These are phyloP conservation scores for Tadarida brasiliensis DNA, from an alignment of 2,797 vertebrate species.

Conservation along the genomic window DNA sequence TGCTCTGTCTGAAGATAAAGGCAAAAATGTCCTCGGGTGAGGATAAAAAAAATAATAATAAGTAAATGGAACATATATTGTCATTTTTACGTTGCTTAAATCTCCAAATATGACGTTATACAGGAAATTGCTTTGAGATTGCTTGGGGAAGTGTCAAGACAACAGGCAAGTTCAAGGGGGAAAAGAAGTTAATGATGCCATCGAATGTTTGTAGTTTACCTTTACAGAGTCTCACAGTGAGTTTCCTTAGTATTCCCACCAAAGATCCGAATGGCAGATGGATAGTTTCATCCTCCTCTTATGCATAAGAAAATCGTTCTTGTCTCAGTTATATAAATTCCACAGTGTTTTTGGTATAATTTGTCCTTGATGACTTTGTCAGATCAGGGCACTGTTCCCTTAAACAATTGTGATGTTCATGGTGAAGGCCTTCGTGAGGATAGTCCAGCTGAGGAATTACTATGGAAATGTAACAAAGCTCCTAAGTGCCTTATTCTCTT, in stretches of 20 bases:
- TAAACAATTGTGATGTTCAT: neutral
- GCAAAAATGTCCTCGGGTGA: too few species aligned
- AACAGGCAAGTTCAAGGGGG: neutral
- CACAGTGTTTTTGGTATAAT: neutral
- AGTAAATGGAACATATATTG: neutral
- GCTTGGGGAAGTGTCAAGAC: neutral
- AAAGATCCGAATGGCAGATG: neutral
- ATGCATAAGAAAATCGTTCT: neutral
- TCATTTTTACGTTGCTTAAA: neutral
- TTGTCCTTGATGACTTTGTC: slow-evolving; percentile 18
- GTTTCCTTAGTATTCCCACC: neutral
- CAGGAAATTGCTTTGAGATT: slow-evolving; percentile 15
- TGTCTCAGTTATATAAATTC: neutral
- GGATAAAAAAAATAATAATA: too few species aligned
- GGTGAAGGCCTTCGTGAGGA: neutral
- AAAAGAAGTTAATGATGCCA: neutral
- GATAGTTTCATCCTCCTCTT: neutral
- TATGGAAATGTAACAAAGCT: neutral
- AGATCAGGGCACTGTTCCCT: neutral
- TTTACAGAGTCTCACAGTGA: neutral
- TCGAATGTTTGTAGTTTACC: neutral
- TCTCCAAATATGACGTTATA: neutral
- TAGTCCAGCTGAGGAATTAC: neutral
- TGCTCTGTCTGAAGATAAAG: too few species aligned
- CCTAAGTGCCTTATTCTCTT: neutral